A percentile compares a stretch with the other conserved stretches of the same genome.
Evolutionary conservation across 1,140 invertebrate genomes (phyloP).

Genomic region (Trichonephila inaurata): DNA sequence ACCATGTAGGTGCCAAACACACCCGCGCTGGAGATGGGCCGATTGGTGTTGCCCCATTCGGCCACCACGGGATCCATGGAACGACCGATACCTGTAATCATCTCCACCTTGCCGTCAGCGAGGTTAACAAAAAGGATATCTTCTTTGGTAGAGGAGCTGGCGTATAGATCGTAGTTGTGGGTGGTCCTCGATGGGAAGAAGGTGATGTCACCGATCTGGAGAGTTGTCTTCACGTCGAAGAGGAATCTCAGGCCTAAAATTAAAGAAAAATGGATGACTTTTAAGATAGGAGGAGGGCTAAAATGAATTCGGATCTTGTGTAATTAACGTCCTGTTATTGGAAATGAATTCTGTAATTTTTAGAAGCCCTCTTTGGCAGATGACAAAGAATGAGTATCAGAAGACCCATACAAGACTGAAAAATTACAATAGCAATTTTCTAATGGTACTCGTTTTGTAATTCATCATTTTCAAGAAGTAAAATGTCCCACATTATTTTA

Average conservation of each 20-base stretch:
- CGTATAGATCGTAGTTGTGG: conserved; percentile 89
- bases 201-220: conserved; percentile 88
- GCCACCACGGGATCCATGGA: conserved; percentile 84
- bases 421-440: too few species aligned
- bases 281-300: neutral
- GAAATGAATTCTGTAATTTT: neutral
- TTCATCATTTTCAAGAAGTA: too few species aligned
- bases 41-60: conserved; percentile 86
- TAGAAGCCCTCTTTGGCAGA: too few species aligned
- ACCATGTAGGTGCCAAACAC: conserved; percentile 89
- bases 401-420: too few species aligned
- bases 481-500: too few species aligned
- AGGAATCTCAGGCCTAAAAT: conserved; percentile 85
- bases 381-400: too few species aligned
- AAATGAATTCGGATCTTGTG: neutral
- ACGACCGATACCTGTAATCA: conserved; percentile 87
- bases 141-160: conserved; percentile 87
- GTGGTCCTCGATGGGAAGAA: conserved; percentile 89
- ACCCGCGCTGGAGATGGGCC: conserved; percentile 86
- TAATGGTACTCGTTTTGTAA: too few species aligned
- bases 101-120: conserved; percentile 89
- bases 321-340: too few species aligned
- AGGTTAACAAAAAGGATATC: conserved; percentile 89
- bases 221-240: conserved; percentile 89
- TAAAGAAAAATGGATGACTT: neutral